A percentile compares a stretch with the other conserved stretches of the same genome.
Conservation (phyloP, 2,113 vertebrate genomes). For the Strix uralensis region DNA sequence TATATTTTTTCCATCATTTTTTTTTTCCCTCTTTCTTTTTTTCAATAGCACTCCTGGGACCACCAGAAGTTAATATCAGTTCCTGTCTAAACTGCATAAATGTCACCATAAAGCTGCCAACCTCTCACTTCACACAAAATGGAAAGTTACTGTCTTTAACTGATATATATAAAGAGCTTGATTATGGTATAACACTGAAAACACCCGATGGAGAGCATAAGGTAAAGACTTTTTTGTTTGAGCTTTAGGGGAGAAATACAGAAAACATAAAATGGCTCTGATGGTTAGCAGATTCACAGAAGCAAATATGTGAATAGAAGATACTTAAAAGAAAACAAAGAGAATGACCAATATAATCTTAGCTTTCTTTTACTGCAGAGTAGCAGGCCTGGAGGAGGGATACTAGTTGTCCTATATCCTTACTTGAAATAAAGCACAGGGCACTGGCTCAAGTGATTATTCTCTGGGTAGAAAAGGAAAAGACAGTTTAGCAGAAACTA, state of each 20-base stretch:
- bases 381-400: background rate
- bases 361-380: background rate
- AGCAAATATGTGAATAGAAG: background rate
- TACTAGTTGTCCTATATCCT: background rate
- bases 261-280: background rate
- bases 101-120: slow-evolving; percentile 56
- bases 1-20: background rate
- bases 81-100: slow-evolving; percentile 46
- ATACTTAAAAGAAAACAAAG: background rate
- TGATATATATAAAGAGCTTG: background rate
- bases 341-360: background rate
- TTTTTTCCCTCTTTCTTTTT: background rate
- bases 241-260: background rate
- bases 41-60: slow-evolving; percentile 50
- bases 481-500: background rate
- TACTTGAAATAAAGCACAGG: background rate
- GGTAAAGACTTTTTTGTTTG: background rate
- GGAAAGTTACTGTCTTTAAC: background rate
- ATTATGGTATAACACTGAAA: slow-evolving; percentile 34
- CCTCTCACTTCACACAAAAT: background rate
- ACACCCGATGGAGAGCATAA: background rate
- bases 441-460: background rate
- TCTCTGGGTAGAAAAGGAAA: background rate
- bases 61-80: slow-evolving; percentile 60
- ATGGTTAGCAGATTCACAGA: background rate